phyloP scores from a whole-genome alignment of 2,888 invertebrate species.

The Mesorhabditis spiculigera region DNA sequence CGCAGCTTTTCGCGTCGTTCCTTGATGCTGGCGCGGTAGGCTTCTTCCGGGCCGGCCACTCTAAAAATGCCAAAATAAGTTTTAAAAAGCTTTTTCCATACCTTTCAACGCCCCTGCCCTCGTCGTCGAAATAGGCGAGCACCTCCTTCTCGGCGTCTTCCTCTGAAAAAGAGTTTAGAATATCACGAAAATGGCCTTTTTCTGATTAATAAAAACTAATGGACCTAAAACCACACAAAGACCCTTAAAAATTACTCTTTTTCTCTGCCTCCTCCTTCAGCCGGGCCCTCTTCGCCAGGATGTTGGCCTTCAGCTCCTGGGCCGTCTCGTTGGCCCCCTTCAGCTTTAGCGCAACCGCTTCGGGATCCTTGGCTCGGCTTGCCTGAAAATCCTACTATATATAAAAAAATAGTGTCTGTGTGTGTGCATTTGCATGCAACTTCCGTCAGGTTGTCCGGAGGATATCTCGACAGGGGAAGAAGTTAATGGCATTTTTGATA shows the following conservation, averaged over 20 bases:
- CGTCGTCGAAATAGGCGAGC: neutral
- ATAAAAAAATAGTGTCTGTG: too few species aligned
- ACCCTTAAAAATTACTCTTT: neutral
- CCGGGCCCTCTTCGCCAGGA: neutral
- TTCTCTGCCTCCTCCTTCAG: neutral
- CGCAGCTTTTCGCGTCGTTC: too few species aligned
- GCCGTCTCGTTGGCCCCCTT: neutral
- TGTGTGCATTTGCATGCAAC: too few species aligned
- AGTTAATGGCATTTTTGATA: too few species aligned
- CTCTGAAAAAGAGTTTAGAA: neutral
- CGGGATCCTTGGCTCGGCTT: neutral
- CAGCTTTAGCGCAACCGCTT: neutral
- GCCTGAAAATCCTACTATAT: too few species aligned
- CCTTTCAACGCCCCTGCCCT: neutral
- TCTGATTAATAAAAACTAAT: too few species aligned
- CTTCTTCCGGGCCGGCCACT: too few species aligned
- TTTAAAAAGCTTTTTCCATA: too few species aligned
- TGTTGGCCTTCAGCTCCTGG: neutral
- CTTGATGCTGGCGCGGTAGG: too few species aligned
- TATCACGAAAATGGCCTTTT: neutral
- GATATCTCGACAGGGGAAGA: too few species aligned
- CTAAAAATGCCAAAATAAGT: too few species aligned
- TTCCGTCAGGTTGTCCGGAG: too few species aligned
- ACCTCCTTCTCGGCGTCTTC: slow-evolving; percentile 5
- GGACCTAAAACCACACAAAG: neutral